Conservation (phyloP, 2,888 invertebrate species). For the Elysia crispata region DNA sequence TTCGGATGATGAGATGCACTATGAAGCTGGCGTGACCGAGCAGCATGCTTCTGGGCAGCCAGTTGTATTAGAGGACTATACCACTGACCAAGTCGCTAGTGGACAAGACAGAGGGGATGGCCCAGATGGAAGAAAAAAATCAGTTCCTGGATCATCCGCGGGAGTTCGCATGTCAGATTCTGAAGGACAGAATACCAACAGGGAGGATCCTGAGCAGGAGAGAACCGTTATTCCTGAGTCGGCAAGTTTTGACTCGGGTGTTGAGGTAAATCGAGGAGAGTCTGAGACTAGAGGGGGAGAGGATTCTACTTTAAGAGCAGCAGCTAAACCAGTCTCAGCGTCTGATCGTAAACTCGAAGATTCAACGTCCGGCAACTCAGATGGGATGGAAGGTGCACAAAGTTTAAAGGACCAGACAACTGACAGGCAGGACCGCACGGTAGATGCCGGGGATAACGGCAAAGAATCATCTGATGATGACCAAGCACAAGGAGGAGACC, state of each 20-base stretch:
- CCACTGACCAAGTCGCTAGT: too few species aligned
- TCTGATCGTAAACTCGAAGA: not conserved
- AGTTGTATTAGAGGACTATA: slow-evolving; percentile 47
- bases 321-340: not conserved
- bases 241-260: slow-evolving; percentile 45
- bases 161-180: not conserved
- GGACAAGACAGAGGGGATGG: not conserved
- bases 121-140: not conserved
- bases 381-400: not conserved
- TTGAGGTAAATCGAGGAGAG: slow-evolving; percentile 34
- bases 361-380: not conserved
- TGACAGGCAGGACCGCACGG: too few species aligned
- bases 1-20: slow-evolving; percentile 38
- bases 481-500: not conserved
- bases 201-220: not conserved
- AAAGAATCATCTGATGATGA: not conserved
- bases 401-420: not conserved
- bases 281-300: slow-evolving; percentile 30
- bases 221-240: slow-evolving; percentile 40
- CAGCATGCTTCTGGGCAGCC: not conserved
- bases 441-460: too few species aligned
- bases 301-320: not conserved
- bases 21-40: not conserved
- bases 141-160: not conserved
- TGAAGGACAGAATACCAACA: not conserved